Percentiles rank a stretch among this genome's conserved stretches.
Conservation (phyloP, 2,888 invertebrate species). For the Spodoptera littoralis region DNA sequence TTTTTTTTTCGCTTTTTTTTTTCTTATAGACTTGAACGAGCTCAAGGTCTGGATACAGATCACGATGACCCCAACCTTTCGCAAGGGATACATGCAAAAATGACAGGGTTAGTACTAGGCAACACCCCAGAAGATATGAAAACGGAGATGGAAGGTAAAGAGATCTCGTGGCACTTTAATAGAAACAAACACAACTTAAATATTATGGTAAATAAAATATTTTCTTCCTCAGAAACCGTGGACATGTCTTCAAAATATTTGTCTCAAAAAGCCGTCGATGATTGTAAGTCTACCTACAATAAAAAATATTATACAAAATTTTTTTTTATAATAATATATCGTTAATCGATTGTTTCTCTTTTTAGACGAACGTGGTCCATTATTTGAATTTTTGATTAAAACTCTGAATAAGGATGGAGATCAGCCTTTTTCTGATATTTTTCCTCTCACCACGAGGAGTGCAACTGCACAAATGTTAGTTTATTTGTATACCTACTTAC, state of each 20-base stretch:
- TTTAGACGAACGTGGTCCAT: constrained; percentile 77
- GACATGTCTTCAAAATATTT: constrained; percentile 74
- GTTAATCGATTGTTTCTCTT: no score
- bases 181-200: background rate
- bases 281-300: constrained; percentile 64
- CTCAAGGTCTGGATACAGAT: constrained; percentile 72
- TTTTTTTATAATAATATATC: no score
- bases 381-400: constrained; percentile 73
- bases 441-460: constrained; percentile 59
- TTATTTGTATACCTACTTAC: background rate
- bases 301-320: no score
- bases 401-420: constrained; percentile 65
- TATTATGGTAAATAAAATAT: background rate
- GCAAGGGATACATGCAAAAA: constrained; percentile 65
- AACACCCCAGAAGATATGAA: constrained; percentile 66
- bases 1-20: no score
- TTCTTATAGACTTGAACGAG: constrained; percentile 66
- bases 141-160: constrained; percentile 73
- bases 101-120: constrained; percentile 61
- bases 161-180: background rate
- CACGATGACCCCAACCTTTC: constrained; percentile 77
- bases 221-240: constrained; percentile 70
- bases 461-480: constrained; percentile 72
- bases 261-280: constrained; percentile 74
- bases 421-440: constrained; percentile 63